Evolutionary conservation across 1,140 invertebrate genomes (phyloP).

Genomic region (Atopsyche davidsoni): DNA sequence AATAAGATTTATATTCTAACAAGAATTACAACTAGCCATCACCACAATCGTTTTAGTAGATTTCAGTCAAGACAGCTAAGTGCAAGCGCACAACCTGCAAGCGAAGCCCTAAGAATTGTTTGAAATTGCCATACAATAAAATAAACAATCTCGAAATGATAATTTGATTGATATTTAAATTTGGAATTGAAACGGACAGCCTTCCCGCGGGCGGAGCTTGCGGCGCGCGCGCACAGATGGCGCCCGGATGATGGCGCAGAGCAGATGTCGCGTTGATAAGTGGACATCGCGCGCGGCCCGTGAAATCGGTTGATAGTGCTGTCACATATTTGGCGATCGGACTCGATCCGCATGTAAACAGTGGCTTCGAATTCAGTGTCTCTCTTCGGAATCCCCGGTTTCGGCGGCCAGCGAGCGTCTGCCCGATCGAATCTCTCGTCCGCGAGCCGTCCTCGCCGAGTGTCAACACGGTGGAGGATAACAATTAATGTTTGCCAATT

Average conservation of each 20-base stretch:
- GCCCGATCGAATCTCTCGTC: not conserved
- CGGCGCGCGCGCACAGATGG: no score
- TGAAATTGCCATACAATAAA: conserved; percentile 4
- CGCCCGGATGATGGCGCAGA: conserved; percentile 20
- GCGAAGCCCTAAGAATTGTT: not conserved
- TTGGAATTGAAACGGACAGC: not conserved
- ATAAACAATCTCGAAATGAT: no score
- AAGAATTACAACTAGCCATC: no score
- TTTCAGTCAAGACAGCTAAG: no score
- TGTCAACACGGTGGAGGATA: conserved; percentile 19
- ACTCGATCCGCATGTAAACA: conserved; percentile 1
- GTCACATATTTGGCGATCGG: conserved; percentile 5
- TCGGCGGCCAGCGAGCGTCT: not conserved
- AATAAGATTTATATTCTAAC: no score
- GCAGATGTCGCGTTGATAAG: conserved; percentile 29
- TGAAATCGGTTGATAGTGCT: conserved; percentile 20
- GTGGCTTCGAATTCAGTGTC: not conserved
- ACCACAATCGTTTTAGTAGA: no score
- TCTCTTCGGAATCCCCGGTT: not conserved
- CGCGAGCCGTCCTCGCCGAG: conserved; percentile 9
- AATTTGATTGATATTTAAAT: no score
- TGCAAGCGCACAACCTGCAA: no score
- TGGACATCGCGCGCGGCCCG: conserved; percentile 12
- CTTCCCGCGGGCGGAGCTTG: not conserved
- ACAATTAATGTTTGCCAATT: conserved; percentile 17